Conservation (phyloP, 2,888 invertebrate species). For the Acleris sparsana region DNA sequence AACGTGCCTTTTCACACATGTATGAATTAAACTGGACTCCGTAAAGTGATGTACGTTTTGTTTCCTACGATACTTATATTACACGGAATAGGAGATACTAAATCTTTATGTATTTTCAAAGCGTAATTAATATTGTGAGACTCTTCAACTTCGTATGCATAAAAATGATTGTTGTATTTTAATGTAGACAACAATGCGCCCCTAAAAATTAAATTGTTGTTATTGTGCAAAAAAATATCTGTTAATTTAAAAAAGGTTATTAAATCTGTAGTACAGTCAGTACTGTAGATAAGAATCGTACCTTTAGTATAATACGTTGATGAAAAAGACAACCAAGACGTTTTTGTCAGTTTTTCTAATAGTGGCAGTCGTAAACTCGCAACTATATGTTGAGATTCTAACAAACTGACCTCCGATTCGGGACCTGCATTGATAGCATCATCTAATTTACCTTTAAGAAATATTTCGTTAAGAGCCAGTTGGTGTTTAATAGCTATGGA, state of each 20-base stretch:
- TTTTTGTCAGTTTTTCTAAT: background rate
- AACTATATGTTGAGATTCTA: background rate
- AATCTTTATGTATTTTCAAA: constrained; percentile 1
- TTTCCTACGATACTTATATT: constrained; percentile 1
- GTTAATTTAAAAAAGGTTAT: constrained; percentile 1
- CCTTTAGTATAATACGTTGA: constrained; percentile 11
- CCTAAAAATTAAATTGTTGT: constrained; percentile 1
- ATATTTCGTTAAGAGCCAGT: constrained; percentile 16
- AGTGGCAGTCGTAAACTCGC: background rate
- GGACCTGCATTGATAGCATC: constrained; percentile 7
- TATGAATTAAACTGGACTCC: background rate
- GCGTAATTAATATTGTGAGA: background rate
- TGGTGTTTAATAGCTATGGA: constrained; percentile 34
- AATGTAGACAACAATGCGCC: constrained; percentile 1
- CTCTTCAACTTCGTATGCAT: constrained; percentile 12
- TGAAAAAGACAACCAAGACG: constrained; percentile 6
- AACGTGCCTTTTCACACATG: too few species aligned
- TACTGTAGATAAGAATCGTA: constrained; percentile 9
- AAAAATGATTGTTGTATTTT: constrained; percentile 6
- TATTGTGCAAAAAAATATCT: constrained; percentile 8
- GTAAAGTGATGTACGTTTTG: constrained; percentile 10
- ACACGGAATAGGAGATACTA: constrained; percentile 12
- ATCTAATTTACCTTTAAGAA: constrained; percentile 21
- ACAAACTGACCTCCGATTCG: background rate
- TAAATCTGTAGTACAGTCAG: background rate